Conservation (phyloP, 2,113 vertebrate species). For the Orycteropus afer region DNA sequence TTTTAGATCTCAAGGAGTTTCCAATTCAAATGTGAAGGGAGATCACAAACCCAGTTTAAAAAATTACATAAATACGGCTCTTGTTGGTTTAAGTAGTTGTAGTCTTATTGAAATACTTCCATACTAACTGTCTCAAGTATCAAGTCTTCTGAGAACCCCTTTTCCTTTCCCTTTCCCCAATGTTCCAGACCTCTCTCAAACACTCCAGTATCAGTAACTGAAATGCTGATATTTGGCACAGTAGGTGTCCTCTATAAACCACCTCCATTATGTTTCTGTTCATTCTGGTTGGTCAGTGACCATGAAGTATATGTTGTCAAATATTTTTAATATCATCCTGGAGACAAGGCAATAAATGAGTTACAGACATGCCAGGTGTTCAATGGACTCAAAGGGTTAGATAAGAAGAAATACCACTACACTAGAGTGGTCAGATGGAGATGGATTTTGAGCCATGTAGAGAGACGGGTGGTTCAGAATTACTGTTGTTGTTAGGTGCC, state of each 20-base stretch:
- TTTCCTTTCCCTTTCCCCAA: neutral
- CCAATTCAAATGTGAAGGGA: neutral
- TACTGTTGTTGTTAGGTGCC: too few relatives aligned
- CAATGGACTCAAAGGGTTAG: neutral
- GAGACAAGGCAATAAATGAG: neutral
- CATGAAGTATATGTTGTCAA: neutral
- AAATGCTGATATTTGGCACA: neutral
- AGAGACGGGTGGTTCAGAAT: neutral
- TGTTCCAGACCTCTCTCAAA: neutral
- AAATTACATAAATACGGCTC: neutral
- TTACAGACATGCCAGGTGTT: neutral
- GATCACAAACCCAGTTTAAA: neutral
- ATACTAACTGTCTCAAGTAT: neutral
- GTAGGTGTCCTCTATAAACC: too few relatives aligned
- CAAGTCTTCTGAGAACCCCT: rapidly evolving
- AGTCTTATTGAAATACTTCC: neutral
- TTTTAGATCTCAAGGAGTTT: neutral
- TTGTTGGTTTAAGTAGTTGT: neutral
- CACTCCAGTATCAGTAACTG: neutral
- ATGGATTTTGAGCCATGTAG: neutral
- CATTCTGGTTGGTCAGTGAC: neutral
- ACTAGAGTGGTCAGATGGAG: too few relatives aligned
- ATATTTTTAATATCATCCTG: neutral
- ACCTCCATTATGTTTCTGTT: neutral
- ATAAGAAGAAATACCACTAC: neutral